Evolutionary conservation across 2,888 invertebrate genomes (phyloP), one percentile per base, ranked within the genome.

Genomic region (Dinocampus coccinellae): DNA sequence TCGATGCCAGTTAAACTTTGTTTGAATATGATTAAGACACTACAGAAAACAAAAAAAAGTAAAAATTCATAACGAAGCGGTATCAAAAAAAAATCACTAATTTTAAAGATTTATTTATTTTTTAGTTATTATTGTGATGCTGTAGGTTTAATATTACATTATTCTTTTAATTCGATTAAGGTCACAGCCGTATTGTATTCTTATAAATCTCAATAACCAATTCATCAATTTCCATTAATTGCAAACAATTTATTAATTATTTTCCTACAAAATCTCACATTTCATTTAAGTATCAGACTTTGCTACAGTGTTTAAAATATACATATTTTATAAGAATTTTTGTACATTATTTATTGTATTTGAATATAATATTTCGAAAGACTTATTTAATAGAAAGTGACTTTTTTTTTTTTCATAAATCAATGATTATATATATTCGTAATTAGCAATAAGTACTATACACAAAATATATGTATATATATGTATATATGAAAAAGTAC

Each of bases 291-390:
- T 13, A n/a, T 39, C 39, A 39, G 47, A 57, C 39, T 66, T 26
- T 6, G 57, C 57, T 66, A 57, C n/a, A 34, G 10, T 36, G 24
- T 65, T 39, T 39, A 34, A 16, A 52, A 55, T 64, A 70, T 57
- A 70, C 64, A 64, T 64, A 70, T 22, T 64, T 70, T 42, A 22
- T 58, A 70, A 16, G 29, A 11, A 33, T 64, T 58, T 57, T 42
- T 70, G 70, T 70, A 70, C 70, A 64, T 58, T 64, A 29, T 63
- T n/a, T 42, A 64, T 47, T 64, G 20, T 52, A 29, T 64, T 20
- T 52, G 29, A 64, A 64, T 26, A 64, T 11, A 64, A 22, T 52
- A 64, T 63, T 63, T 39, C 63, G 52, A 52, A 47, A 64, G 11
- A 64, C 29, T 64, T 52, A 52, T 60, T 33, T 11, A 64, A 16